A percentile compares a stretch with the other conserved stretches of the same genome.
These are phyloP conservation scores for Sesia apiformis DNA, from an alignment of 2,888 invertebrate species.

Conservation along the genomic window DNA sequence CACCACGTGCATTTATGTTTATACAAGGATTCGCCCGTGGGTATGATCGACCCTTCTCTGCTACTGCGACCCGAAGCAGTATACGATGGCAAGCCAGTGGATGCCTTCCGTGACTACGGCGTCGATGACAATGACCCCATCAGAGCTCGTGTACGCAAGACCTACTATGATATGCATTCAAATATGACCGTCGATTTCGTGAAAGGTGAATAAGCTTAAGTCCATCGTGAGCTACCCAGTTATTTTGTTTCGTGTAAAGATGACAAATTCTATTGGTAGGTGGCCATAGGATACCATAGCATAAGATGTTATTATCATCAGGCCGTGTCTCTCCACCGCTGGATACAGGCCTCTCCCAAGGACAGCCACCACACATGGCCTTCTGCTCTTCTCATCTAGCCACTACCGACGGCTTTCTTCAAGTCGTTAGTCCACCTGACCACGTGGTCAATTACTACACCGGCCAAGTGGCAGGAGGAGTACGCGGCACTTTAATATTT, in stretches of 20 bases:
- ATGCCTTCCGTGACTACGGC: slow-evolving; percentile 86
- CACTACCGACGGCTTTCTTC: no score
- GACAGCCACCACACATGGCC: no score
- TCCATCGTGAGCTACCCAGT: background rate
- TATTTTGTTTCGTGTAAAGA: background rate
- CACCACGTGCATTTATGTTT: no score
- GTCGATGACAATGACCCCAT: slow-evolving; percentile 83
- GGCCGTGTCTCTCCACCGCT: no score
- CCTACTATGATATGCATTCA: slow-evolving; percentile 92
- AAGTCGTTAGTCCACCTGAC: no score
- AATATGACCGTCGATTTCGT: slow-evolving; percentile 93
- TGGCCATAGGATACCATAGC: background rate
- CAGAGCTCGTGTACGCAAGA: slow-evolving; percentile 85
- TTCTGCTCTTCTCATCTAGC: no score
- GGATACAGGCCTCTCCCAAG: no score
- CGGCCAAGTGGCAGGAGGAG: no score
- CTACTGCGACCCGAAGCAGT: slow-evolving; percentile 83
- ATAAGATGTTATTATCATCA: no score
- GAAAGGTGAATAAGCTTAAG: slow-evolving; percentile 55
- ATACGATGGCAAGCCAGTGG: slow-evolving; percentile 82
- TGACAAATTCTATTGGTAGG: background rate
- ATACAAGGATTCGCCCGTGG: slow-evolving; percentile 8
- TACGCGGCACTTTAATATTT: no score
- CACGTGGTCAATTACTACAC: no score
- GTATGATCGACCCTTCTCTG: slow-evolving; percentile 12